Evolutionary conservation across 2,113 vertebrate genomes (phyloP).

Genomic region (Siniperca chuatsi): DNA sequence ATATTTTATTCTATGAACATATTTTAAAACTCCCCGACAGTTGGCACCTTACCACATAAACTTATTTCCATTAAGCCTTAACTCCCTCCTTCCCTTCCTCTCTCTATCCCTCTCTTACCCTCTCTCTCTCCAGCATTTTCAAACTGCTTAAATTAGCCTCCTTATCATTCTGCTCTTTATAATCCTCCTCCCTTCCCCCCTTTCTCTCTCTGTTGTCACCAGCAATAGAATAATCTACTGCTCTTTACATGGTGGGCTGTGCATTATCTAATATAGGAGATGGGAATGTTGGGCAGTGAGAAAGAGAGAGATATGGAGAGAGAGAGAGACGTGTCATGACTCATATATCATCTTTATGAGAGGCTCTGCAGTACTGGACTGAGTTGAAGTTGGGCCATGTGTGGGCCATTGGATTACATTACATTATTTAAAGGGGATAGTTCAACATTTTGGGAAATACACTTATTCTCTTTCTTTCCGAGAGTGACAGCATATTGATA

Average conservation of each 20-base stretch:
- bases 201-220: slow-evolving; percentile 70
- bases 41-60: slow-evolving; percentile 47
- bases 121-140: slow-evolving; percentile 49
- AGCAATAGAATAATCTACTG: slow-evolving; percentile 74
- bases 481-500: background rate
- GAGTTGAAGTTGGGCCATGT: slow-evolving; percentile 56
- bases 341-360: slow-evolving; percentile 73
- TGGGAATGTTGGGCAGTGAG: slow-evolving; percentile 64
- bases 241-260: slow-evolving; percentile 66
- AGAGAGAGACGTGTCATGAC: slow-evolving; percentile 44
- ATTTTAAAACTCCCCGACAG: slow-evolving; percentile 52
- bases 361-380: slow-evolving; percentile 59
- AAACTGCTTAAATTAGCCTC: slow-evolving; percentile 73
- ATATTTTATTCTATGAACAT: slow-evolving; percentile 13
- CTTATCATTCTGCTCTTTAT: slow-evolving; percentile 68
- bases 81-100: slow-evolving; percentile 2
- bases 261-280: slow-evolving; percentile 77
- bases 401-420: slow-evolving; percentile 20
- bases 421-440: slow-evolving; percentile 35
- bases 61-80: slow-evolving; percentile 57
- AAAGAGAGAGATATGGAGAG: slow-evolving; percentile 37
- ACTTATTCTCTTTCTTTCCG: background rate
- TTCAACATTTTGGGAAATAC: background rate
- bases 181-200: slow-evolving; percentile 51
- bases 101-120: slow-evolving; percentile 2